phyloP scores from a whole-genome alignment of 2,797 vertebrate species.

The Macropus fuliginosus region DNA sequence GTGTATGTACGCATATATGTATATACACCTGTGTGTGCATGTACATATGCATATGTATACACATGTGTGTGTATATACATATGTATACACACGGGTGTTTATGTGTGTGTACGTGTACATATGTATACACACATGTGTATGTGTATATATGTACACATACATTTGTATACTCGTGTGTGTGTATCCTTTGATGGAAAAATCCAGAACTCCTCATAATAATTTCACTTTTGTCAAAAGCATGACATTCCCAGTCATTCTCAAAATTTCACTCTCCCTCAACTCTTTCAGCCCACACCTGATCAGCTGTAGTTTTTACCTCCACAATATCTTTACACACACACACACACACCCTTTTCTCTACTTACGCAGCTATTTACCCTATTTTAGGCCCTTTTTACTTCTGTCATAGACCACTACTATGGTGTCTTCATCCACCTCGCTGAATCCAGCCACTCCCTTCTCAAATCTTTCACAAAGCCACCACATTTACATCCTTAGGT shows the following conservation, averaged over 20 bases:
- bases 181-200: too few species aligned
- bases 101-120: too few species aligned
- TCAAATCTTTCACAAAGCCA: background rate
- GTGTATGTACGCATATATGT: too few species aligned
- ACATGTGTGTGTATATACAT: too few species aligned
- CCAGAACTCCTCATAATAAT: background rate
- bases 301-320: background rate
- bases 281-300: background rate
- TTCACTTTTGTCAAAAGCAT: background rate
- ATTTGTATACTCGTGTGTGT: too few species aligned
- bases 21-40: too few species aligned
- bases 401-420: background rate
- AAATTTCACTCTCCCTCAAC: background rate
- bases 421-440: background rate
- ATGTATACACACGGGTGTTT: too few species aligned
- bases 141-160: too few species aligned
- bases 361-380: background rate
- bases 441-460: background rate
- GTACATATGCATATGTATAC: too few species aligned
- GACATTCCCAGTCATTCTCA: background rate
- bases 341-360: background rate
- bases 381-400: background rate
- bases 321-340: background rate
- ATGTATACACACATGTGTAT: too few species aligned
- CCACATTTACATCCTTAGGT: background rate